Percentiles rank a stretch among this genome's conserved stretches.
These are phyloP conservation scores for Danaus plexippus DNA, from an alignment of 1,140 invertebrate species.

Conservation along the genomic window DNA sequence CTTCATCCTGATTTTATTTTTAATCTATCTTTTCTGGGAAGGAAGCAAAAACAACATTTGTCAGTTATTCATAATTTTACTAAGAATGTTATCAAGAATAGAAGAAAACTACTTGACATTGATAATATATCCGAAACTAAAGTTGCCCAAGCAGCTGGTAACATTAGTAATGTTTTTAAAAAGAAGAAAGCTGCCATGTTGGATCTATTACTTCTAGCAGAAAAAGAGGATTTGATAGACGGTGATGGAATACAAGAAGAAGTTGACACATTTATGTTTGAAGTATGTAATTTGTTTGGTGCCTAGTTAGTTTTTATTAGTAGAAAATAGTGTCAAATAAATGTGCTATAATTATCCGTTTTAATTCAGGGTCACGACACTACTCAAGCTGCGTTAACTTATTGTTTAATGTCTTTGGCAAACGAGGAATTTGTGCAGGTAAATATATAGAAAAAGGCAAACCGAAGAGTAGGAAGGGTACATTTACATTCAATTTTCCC, in stretches of 20 bases:
- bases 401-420: conserved; percentile 17
- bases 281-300: conserved; percentile 13
- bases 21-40: conserved; percentile 21
- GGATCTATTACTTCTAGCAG: conserved; percentile 80
- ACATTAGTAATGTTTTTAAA: conserved; percentile 18
- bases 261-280: conserved; percentile 26
- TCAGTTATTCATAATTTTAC: conserved; percentile 41
- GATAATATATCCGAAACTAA: conserved; percentile 18
- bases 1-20: conserved; percentile 31
- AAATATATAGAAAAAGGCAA: not conserved
- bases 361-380: conserved; percentile 21
- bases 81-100: conserved; percentile 38
- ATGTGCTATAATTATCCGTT: no score
- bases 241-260: conserved; percentile 73
- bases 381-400: conserved; percentile 14
- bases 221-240: conserved; percentile 64
- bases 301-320: not conserved
- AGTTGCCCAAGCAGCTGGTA: conserved; percentile 3
- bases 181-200: conserved; percentile 81
- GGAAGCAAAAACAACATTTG: conserved; percentile 24
- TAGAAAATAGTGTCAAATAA: no score
- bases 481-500: no score
- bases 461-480: no score
- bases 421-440: conserved; percentile 17
- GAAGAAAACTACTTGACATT: conserved; percentile 27